Evolutionary conservation across 2,888 invertebrate species (phyloP).

Genomic region (Endomychus coccineus): DNA sequence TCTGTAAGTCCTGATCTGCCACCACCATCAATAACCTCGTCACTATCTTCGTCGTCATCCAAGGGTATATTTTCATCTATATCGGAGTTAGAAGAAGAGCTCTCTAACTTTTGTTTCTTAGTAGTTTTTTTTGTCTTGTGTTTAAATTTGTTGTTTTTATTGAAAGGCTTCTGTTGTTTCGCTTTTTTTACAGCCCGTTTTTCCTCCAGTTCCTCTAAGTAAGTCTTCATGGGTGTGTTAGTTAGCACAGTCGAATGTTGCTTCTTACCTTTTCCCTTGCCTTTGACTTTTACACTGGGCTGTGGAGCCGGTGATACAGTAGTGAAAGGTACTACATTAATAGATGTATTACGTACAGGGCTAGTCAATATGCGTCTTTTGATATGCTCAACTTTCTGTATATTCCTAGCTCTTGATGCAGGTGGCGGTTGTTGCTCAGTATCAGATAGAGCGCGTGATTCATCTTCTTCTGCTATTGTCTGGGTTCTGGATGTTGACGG

Average conservation of each 20-base stretch:
- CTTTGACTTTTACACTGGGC: neutral
- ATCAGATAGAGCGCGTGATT: neutral
- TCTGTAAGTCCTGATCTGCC: neutral
- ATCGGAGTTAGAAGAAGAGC: neutral
- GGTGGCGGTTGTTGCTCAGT: neutral
- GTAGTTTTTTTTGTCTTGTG: neutral
- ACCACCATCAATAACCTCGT: neutral
- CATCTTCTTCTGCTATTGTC: neutral
- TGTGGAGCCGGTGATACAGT: too few relatives aligned
- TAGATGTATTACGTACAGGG: neutral
- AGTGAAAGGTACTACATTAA: too few relatives aligned
- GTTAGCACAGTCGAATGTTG: neutral
- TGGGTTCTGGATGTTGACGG: constrained; percentile 1
- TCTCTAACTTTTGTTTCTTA: neutral
- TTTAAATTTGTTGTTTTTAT: neutral
- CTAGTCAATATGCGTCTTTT: neutral
- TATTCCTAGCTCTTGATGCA: neutral
- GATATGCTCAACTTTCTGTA: neutral
- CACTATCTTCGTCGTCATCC: constrained; percentile 1
- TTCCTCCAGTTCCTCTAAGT: constrained; percentile 1
- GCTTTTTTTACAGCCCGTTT: neutral
- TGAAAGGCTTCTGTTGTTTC: neutral
- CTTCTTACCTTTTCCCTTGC: neutral
- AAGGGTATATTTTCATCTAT: neutral
- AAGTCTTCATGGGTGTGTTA: neutral